Conservation (phyloP, 2,113 vertebrate genomes). For the Crocuta crocuta region DNA sequence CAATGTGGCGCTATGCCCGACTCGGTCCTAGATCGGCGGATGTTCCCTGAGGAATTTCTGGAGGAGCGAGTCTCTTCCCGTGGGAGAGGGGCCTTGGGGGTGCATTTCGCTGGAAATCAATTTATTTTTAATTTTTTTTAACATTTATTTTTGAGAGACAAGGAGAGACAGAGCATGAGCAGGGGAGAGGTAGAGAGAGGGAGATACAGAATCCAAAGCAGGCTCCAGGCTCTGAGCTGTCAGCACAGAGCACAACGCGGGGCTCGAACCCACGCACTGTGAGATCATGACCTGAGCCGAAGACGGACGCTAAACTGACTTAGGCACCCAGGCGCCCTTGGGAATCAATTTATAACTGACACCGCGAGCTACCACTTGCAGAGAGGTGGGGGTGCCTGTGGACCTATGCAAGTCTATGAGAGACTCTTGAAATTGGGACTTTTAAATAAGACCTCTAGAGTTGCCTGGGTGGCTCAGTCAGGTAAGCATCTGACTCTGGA, state of each 20-base stretch:
- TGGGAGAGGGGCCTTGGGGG: not conserved
- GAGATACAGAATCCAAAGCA: too few relatives aligned
- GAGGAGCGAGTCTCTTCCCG: not conserved
- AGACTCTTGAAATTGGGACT: not conserved
- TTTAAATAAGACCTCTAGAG: not conserved
- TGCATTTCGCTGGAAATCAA: not conserved
- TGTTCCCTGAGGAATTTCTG: not conserved
- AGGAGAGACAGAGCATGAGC: too few relatives aligned
- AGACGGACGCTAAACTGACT: too few relatives aligned
- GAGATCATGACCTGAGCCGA: too few relatives aligned
- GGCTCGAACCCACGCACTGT: too few relatives aligned
- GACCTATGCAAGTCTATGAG: not conserved
- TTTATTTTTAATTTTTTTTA: too few relatives aligned
- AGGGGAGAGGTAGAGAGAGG: too few relatives aligned
- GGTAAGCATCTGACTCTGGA: too few relatives aligned
- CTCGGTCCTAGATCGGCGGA: not conserved
- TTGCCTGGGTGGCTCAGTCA: too few relatives aligned
- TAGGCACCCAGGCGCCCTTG: not conserved
- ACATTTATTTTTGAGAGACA: too few relatives aligned
- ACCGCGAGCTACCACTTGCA: fast-evolving
- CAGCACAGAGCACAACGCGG: too few relatives aligned
- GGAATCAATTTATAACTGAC: not conserved
- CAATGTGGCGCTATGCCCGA: fast-evolving
- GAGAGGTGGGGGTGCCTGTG: fast-evolving
- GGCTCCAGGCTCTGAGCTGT: too few relatives aligned